These are phyloP conservation scores for Nebria salina DNA, from an alignment of 2,888 invertebrate genomes.

Conservation along the genomic window DNA sequence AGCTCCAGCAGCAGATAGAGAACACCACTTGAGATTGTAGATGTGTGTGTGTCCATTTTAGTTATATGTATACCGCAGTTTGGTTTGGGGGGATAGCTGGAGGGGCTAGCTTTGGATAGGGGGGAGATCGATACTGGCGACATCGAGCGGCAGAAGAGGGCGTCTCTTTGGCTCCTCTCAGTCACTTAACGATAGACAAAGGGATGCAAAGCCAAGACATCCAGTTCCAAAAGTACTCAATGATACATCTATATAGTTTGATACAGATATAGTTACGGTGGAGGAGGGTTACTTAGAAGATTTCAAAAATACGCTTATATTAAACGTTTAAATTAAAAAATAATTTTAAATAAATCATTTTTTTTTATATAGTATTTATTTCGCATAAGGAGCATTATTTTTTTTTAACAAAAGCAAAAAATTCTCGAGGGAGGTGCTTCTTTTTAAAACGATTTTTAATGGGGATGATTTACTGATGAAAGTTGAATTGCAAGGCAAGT, in stretches of 20 bases:
- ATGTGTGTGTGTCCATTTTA: neutral
- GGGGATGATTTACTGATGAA: neutral
- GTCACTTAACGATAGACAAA: constrained; percentile 1
- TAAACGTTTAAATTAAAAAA: neutral
- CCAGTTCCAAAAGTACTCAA: neutral
- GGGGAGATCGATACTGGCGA: constrained; percentile 1
- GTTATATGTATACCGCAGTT: neutral
- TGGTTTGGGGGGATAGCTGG: neutral
- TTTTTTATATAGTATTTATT: neutral
- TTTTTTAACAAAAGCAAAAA: neutral
- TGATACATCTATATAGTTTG: neutral
- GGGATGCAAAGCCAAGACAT: neutral
- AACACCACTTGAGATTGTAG: neutral
- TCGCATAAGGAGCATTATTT: neutral
- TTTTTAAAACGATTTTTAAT: neutral
- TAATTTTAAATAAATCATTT: neutral
- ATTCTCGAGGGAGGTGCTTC: neutral
- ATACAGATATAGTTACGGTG: neutral
- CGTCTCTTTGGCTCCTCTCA: neutral
- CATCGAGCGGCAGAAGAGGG: constrained; percentile 1
- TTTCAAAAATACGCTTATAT: neutral
- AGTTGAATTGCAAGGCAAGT: neutral
- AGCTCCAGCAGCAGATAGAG: neutral
- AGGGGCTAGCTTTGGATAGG: neutral
- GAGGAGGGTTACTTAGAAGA: neutral